Evolutionary conservation across 1,140 invertebrate genomes (phyloP), one percentile per base, ranked within the genome.

Genomic region (Marisa cornuarietis): DNA sequence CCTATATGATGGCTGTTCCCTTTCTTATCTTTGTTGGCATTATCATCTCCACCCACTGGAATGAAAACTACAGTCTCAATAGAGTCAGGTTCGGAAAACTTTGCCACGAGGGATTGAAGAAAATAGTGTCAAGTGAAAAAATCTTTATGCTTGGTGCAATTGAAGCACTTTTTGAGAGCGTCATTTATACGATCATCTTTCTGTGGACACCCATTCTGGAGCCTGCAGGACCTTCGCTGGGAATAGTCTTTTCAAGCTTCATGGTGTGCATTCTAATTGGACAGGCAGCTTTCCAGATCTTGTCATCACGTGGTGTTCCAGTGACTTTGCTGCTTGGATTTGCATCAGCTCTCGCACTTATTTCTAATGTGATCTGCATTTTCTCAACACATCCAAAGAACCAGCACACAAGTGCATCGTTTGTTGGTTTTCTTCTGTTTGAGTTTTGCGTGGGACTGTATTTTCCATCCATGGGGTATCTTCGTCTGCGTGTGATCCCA

Each of bases 151-250:
- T 95, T 20, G 94, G 94, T 6, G 85, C 93, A n/a, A 92, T 94
- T 52, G 94, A 95, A 88, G 93, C 94, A 11, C 84, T 94, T 13
- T 95, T 94, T 90, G 94, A 95, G 90, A 93, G 94, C 85, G 93
- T 93, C 18, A 94, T 95, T 92, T 95, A 95, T 87, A 93, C 94
- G 22, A 94, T 95, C 87, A 93, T 95, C 26, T 94, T 95, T 87
- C 89, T 94, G 52, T 95, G 94, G 94, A 95, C 94, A 20, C 94
- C 94, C 0, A 92, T 94, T 58, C 87, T 95, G 88, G 92, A 82
- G 81, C 81, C 85, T 49, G 74, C 92, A 91, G 58, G 94, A 66
- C 85, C 88, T 42, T 86, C 88, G 31, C 81, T 90, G 1, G 91
- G 90, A 31, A 84, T 90, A 73, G 86, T 87, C 14, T 94, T 94